Conservation (phyloP, 2,113 vertebrate species). For the Brachypteracias leptosomus region DNA sequence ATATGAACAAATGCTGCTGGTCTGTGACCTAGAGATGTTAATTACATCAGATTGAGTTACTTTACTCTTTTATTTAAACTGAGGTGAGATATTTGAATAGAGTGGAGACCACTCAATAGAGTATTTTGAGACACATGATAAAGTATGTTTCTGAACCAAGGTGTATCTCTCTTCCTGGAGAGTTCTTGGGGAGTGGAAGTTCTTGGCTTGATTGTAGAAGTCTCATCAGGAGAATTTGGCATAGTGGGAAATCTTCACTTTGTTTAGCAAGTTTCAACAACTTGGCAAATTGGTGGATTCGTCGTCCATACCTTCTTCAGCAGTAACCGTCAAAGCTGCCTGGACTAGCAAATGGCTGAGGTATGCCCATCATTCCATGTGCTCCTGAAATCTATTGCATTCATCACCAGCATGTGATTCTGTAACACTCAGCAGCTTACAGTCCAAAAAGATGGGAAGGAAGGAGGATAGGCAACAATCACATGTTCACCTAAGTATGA, state of each 20-base stretch:
- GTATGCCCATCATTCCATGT: not conserved
- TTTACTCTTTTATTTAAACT: not conserved
- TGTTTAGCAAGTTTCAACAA: not conserved
- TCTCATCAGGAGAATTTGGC: not conserved
- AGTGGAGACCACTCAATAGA: not conserved
- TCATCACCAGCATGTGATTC: not conserved
- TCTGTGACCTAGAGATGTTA: not conserved
- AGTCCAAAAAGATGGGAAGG: not conserved
- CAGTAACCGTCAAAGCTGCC: not conserved
- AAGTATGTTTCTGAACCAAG: not conserved
- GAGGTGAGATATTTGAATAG: not conserved
- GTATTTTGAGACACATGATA: not conserved
- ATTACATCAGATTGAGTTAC: not conserved
- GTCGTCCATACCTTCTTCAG: not conserved
- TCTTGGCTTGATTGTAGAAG: not conserved
- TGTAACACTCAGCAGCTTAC: accelerated
- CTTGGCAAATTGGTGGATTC: not conserved
- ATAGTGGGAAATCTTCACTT: not conserved
- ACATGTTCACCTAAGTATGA: accelerated
- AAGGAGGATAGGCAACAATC: accelerated
- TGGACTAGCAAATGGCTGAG: not conserved
- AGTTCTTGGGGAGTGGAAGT: too few species aligned
- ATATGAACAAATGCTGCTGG: not conserved
- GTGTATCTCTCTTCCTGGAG: not conserved
- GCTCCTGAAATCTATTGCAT: not conserved